phyloP scores from a whole-genome alignment of 2,888 invertebrate genomes.

The Villa cingulata region DNA sequence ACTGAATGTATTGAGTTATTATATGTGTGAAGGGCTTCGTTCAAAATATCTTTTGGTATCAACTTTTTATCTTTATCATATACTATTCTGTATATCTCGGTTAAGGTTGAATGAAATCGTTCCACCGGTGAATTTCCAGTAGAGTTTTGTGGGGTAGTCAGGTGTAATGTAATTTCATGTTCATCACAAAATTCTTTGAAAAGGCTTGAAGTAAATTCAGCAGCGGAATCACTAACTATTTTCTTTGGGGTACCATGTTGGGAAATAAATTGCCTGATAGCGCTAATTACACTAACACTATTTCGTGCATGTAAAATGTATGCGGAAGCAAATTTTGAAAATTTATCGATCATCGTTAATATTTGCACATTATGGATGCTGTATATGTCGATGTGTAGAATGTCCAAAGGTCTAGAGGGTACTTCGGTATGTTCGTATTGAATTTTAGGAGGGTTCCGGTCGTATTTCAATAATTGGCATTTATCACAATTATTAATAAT shows the following conservation, averaged over 20 bases:
- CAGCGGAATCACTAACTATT: slow-evolving; percentile 7
- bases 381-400: slow-evolving; percentile 13
- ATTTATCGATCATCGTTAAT: slow-evolving; percentile 10
- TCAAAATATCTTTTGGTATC: not conserved
- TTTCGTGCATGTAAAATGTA: slow-evolving; percentile 5
- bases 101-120: too few species aligned
- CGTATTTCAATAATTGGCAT: slow-evolving; percentile 12
- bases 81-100: too few species aligned
- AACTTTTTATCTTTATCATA: too few species aligned
- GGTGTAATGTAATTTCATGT: too few species aligned
- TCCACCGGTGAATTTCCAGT: too few species aligned
- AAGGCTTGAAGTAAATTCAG: slow-evolving; percentile 10
- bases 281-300: too few species aligned
- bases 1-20: slow-evolving; percentile 1
- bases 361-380: slow-evolving; percentile 7
- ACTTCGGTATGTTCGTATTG: slow-evolving; percentile 13
- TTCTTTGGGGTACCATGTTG: slow-evolving; percentile 6
- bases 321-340: slow-evolving; percentile 6
- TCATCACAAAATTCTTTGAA: too few species aligned
- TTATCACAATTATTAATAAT: slow-evolving; percentile 8
- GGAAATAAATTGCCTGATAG: too few species aligned
- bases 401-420: slow-evolving; percentile 12
- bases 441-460: slow-evolving; percentile 12
- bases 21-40: not conserved
- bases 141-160: too few species aligned